Conservation (phyloP, 2,888 invertebrate genomes). For the Acronicta aceris region DNA sequence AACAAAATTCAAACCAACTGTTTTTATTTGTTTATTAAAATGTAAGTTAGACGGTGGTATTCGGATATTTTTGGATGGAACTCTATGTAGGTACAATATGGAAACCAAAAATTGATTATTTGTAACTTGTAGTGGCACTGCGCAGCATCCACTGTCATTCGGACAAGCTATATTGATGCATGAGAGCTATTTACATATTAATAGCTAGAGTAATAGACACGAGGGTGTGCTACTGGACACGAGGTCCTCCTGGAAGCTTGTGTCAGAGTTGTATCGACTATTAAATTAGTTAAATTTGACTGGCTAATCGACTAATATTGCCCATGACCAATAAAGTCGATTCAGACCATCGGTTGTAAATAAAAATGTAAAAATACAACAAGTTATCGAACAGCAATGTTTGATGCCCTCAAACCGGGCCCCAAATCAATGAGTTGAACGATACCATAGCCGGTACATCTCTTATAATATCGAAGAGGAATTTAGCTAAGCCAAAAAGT, state of each 20-base stretch:
- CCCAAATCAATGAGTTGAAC: conserved; percentile 23
- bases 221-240: conserved; percentile 8
- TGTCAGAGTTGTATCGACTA: conserved; percentile 48
- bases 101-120: conserved; percentile 82
- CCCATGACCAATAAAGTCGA: conserved; percentile 8
- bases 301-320: conserved; percentile 17
- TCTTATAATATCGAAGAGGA: conserved; percentile 58
- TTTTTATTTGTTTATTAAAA: conserved; percentile 27
- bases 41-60: conserved; percentile 39
- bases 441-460: conserved; percentile 50
- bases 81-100: conserved; percentile 78
- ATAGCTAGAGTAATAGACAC: conserved; percentile 8
- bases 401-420: conserved; percentile 11
- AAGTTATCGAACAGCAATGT: conserved; percentile 22
- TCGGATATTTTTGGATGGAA: conserved; percentile 77
- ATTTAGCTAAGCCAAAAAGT: conserved; percentile 85
- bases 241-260: conserved; percentile 1
- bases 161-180: conserved; percentile 16
- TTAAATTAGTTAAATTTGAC: conserved; percentile 29
- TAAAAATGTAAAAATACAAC: conserved; percentile 39
- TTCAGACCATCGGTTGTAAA: conserved; percentile 41
- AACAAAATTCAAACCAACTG: conserved; percentile 25
- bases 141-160: conserved; percentile 41
- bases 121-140: conserved; percentile 70
- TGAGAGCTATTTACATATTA: conserved; percentile 8